Percentiles rank a stretch among this genome's conserved stretches.
Evolutionary conservation across 2,888 invertebrate species (phyloP).

Genomic region (Drosophila paranaensis): DNA sequence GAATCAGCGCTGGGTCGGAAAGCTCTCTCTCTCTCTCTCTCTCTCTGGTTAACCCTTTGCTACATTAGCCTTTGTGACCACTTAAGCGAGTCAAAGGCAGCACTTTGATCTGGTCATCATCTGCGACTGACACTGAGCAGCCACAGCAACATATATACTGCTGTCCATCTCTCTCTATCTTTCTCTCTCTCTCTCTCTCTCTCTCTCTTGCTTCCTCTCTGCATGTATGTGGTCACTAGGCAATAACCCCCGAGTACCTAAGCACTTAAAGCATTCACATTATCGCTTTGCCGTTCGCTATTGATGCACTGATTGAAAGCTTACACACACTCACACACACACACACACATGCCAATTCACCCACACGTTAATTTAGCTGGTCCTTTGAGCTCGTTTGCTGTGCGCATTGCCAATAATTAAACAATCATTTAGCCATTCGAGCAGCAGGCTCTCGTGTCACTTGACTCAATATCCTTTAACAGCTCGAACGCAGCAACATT

Average conservation of each 20-base stretch:
- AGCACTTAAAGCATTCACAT: constrained; percentile 62
- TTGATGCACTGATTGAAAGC: constrained; percentile 70
- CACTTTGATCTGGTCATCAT: constrained; percentile 68
- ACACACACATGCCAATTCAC: constrained; percentile 1
- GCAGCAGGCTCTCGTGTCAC: constrained; percentile 48
- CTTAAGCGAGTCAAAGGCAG: constrained; percentile 62
- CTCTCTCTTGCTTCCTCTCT: not conserved
- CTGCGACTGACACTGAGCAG: constrained; percentile 45
- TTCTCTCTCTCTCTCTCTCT: not conserved
- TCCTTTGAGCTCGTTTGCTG: constrained; percentile 53
- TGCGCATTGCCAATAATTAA: constrained; percentile 74
- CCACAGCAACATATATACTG: constrained; percentile 27
- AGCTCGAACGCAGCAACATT: constrained; percentile 22
- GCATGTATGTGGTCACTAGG: constrained; percentile 68
- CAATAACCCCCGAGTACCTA: constrained; percentile 50
- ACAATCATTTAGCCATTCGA: constrained; percentile 65
- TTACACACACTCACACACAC: constrained; percentile 17
- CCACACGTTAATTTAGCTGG: constrained; percentile 9
- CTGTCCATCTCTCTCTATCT: too few species aligned
- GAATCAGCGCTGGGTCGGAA: constrained; percentile 3
- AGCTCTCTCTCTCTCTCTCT: not conserved
- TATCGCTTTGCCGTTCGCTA: constrained; percentile 53
- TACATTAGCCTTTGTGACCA: constrained; percentile 57
- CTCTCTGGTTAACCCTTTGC: constrained; percentile 44
- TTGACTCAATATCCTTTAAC: constrained; percentile 41